Base-by-base conservation (phyloP, 1,140 invertebrate species). In the Neodiprion fabricii region DNA sequence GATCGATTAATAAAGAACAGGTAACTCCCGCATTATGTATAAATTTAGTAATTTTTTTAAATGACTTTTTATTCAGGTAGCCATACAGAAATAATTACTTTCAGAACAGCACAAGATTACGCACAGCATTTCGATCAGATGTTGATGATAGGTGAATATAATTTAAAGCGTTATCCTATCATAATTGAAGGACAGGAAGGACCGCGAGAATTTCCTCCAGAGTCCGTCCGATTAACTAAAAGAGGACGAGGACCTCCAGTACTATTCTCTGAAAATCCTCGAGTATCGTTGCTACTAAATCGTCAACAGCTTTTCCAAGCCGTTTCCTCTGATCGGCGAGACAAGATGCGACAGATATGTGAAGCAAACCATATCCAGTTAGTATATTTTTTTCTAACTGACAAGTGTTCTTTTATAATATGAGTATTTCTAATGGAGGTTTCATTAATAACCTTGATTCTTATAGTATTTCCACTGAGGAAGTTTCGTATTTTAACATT, bases 251-350 rank as follows among this genome's bases (percentile, higher is more conserved):
- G 74, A 65, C 73, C 80, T 48, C 72, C 76, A 17, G 66, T 88
- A 72, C 68, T 83, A 12, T 88, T 85, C 72, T 83, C 78, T 9
- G 85, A 86, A 79, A 88, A 87, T 84, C 85, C 87, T 40, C 77
- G 79, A 9, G 28, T 80, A 17, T 81, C 85, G 9, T 72, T 85
- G 12, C 79, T 81, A 4, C 78, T 87, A 9, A 75, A 73, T 47
- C 78, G 77, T 21, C 76, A 83, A 40, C 79, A 84, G 70, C 75
- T 88, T 72, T 76, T 84, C 48, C 80, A 82, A 67, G 71, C 70
- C 11, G 80, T 88, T 7, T 76, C 84, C 9, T 72, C 78, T 3
- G 83, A 84, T 65, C 81, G 84, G 28, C 83, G 84, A n/a, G 82
- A 87, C 74, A 82, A 81, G 71, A 86, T 88, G 78, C 80, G 79